A percentile compares a stretch with the other conserved stretches of the same genome.
Conservation (phyloP, 2,113 vertebrate genomes). For the Callipepla californica region DNA sequence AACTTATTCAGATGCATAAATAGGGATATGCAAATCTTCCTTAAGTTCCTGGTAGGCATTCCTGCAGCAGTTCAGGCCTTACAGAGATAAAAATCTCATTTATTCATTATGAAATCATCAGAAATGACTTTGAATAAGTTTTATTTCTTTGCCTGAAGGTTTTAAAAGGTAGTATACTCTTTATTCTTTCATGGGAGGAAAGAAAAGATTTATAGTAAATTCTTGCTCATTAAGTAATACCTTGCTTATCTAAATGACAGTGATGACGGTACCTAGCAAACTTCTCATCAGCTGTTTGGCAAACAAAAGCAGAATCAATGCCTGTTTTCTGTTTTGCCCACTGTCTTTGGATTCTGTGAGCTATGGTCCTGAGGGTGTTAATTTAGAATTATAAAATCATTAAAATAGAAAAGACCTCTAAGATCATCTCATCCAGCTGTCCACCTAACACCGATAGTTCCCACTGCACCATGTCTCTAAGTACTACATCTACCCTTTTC, state of each 20-base stretch:
- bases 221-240: not conserved
- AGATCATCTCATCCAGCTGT: no score
- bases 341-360: not conserved
- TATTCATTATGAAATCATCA: not conserved
- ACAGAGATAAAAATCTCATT: not conserved
- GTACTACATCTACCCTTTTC: no score
- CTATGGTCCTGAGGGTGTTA: not conserved
- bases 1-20: not conserved
- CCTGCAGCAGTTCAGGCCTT: not conserved
- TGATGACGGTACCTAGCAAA: not conserved
- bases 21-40: not conserved
- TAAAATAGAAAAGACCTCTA: no score
- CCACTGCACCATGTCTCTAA: no score
- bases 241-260: not conserved
- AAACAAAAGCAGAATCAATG: not conserved
- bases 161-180: not conserved
- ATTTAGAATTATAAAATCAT: not conserved
- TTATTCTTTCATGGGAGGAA: not conserved
- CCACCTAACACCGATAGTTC: no score
- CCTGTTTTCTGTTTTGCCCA: not conserved
- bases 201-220: not conserved
- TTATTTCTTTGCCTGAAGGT: conserved; percentile 12
- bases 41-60: not conserved
- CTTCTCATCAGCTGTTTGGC: not conserved
- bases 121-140: not conserved